Conservation (phyloP, 2,113 vertebrate species). For the Charadrius vociferus region DNA sequence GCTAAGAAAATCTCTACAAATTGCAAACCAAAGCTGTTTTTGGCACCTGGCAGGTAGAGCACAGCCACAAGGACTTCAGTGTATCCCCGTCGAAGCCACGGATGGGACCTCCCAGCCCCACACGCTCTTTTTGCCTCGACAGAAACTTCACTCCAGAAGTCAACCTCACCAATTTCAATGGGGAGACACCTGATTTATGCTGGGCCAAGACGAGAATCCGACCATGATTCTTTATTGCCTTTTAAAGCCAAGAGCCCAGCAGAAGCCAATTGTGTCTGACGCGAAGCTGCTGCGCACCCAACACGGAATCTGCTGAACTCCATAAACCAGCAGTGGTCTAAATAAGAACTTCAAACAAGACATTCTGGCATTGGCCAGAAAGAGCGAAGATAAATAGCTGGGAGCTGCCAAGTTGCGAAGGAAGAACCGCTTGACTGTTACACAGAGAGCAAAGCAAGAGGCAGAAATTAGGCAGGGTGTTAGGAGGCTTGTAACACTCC, state of each 20-base stretch:
- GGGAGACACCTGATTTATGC: background rate
- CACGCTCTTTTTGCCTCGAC: background rate
- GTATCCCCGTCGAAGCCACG: rapidly evolving
- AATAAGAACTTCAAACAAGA: constrained; percentile 70
- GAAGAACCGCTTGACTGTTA: constrained; percentile 32
- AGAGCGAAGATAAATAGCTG: constrained; percentile 61
- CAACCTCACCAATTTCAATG: background rate
- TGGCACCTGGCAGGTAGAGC: background rate
- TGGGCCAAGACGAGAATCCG: background rate
- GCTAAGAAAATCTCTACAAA: background rate
- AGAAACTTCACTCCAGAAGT: background rate
- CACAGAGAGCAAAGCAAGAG: constrained; percentile 57
- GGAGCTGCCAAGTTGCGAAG: constrained; percentile 30
- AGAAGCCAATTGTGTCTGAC: constrained; percentile 49
- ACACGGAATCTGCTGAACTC: constrained; percentile 55
- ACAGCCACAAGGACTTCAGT: rapidly evolving
- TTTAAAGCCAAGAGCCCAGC: constrained; percentile 58
- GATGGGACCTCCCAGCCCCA: background rate
- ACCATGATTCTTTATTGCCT: constrained; percentile 1
- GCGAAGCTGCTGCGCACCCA: constrained; percentile 43
- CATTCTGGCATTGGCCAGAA: constrained; percentile 43
- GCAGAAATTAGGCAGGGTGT: constrained; percentile 23
- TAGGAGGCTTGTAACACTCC: constrained; percentile 28
- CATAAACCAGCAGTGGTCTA: constrained; percentile 61
- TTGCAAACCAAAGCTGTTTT: background rate